Percentiles rank a stretch among this genome's conserved stretches.
Evolutionary conservation across 30 jellyfish, hydroid and myxozoan species (phyloP).

Genomic region (Cassiopea xamachana): DNA sequence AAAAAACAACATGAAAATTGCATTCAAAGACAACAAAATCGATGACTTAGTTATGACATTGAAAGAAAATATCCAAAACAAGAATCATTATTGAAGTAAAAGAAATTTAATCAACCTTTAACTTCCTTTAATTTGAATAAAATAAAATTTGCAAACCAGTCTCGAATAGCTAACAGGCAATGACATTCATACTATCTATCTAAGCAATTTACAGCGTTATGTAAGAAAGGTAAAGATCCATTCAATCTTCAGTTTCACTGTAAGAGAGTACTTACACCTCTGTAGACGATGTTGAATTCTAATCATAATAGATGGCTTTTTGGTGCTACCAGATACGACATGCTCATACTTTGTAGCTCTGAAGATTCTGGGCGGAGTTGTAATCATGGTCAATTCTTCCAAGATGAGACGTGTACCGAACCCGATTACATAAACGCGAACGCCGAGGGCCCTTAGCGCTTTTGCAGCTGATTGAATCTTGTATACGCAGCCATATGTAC

Average conservation of each 20-base stretch:
- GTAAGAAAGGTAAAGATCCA: neutral
- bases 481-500: slow-evolving; percentile 81
- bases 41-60: too few relatives aligned
- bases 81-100: too few relatives aligned
- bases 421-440: slow-evolving; percentile 66
- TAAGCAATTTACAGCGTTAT: neutral
- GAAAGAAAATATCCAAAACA: too few relatives aligned
- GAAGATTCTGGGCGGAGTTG: slow-evolving; percentile 70
- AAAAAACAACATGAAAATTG: too few relatives aligned
- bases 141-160: too few relatives aligned
- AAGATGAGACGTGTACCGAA: slow-evolving; percentile 68
- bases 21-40: too few relatives aligned
- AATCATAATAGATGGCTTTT: slow-evolving; percentile 69
- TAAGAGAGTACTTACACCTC: slow-evolving; percentile 54
- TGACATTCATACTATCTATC: neutral
- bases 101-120: too few relatives aligned
- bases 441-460: slow-evolving; percentile 63
- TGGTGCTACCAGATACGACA: slow-evolving; percentile 52
- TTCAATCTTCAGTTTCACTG: neutral
- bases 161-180: too few relatives aligned
- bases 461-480: slow-evolving; percentile 74
- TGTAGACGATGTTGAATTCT: slow-evolving; percentile 63
- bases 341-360: slow-evolving; percentile 79
- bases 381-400: slow-evolving; percentile 71
- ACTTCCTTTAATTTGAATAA: too few relatives aligned